These are phyloP conservation scores for Dendrolimus pini DNA, from an alignment of 2,888 invertebrate genomes.

Conservation along the genomic window DNA sequence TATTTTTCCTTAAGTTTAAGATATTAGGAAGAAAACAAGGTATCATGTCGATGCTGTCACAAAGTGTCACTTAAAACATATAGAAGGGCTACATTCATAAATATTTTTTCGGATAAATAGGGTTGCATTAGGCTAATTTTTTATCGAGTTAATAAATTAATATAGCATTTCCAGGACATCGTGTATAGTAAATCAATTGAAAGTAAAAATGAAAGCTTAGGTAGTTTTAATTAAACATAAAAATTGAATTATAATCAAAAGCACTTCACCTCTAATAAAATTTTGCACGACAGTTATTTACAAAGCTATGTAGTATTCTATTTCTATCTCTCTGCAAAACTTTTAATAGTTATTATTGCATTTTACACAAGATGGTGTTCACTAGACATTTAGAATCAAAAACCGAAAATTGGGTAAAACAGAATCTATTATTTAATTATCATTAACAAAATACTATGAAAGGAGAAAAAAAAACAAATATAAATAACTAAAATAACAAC, in stretches of 20 bases:
- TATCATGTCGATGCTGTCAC: too few species aligned
- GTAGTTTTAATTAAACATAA: constrained; percentile 19
- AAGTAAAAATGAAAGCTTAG: constrained; percentile 4
- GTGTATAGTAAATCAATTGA: neutral
- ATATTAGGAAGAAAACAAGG: too few species aligned
- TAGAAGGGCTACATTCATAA: too few species aligned
- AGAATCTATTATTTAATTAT: constrained; percentile 59
- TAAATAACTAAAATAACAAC: constrained; percentile 65
- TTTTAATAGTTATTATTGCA: constrained; percentile 15
- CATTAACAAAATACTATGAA: constrained; percentile 54
- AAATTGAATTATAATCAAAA: constrained; percentile 33
- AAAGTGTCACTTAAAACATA: too few species aligned
- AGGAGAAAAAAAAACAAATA: constrained; percentile 49
- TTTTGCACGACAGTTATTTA: constrained; percentile 40
- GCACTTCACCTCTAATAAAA: constrained; percentile 32
- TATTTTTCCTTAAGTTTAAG: too few species aligned
- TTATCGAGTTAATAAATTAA: too few species aligned
- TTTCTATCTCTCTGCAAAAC: neutral
- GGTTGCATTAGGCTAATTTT: too few species aligned
- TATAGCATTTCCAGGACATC: neutral
- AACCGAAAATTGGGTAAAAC: constrained; percentile 49
- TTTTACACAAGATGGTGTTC: constrained; percentile 23
- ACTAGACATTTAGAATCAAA: constrained; percentile 32
- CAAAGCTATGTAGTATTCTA: constrained; percentile 31
- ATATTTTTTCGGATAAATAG: too few species aligned